A percentile compares a stretch with the other conserved stretches of the same genome.
phyloP scores from a whole-genome alignment of 2,113 vertebrate species.

The Turdus rufiventris region DNA sequence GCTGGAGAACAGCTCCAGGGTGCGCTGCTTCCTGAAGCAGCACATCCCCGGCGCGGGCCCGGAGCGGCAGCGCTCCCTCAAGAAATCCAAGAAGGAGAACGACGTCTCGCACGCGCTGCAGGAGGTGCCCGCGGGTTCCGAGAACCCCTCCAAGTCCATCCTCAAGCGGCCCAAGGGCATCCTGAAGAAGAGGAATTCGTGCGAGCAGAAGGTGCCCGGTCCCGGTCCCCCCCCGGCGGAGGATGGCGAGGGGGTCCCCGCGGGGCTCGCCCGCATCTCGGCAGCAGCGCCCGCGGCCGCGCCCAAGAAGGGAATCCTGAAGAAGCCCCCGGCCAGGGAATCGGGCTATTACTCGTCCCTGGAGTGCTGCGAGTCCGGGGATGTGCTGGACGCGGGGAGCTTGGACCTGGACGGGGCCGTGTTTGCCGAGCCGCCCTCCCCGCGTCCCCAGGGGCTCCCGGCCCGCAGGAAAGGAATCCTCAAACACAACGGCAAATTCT shows the following conservation, averaged over 20 bases:
- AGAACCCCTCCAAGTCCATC: slow-evolving; percentile 58
- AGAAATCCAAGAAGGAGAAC: slow-evolving; percentile 91
- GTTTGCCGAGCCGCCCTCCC: slow-evolving; percentile 34
- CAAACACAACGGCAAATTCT: slow-evolving; percentile 87
- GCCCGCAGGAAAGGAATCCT: slow-evolving; percentile 85
- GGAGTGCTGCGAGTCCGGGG: slow-evolving; percentile 78
- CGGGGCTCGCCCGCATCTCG: neutral
- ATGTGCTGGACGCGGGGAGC: slow-evolving; percentile 20
- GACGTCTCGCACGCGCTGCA: slow-evolving; percentile 81
- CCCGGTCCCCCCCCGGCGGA: neutral
- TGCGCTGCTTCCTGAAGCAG: slow-evolving; percentile 88
- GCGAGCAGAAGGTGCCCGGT: slow-evolving; percentile 68
- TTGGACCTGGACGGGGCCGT: slow-evolving; percentile 36
- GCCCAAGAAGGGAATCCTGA: slow-evolving; percentile 93
- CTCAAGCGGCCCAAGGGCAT: slow-evolving; percentile 87
- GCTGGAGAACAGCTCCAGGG: slow-evolving; percentile 88
- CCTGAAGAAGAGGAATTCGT: slow-evolving; percentile 81
- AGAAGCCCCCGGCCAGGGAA: slow-evolving; percentile 83
- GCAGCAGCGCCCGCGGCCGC: neutral
- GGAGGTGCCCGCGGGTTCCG: neutral
- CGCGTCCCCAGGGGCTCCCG: slow-evolving; percentile 30
- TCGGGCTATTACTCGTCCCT: slow-evolving; percentile 90
- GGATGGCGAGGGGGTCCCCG: neutral
- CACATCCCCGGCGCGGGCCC: slow-evolving; percentile 61
- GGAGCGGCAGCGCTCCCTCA: slow-evolving; percentile 88